phyloP scores from a whole-genome alignment of 2,113 vertebrate genomes.

The Stegastes partitus region DNA sequence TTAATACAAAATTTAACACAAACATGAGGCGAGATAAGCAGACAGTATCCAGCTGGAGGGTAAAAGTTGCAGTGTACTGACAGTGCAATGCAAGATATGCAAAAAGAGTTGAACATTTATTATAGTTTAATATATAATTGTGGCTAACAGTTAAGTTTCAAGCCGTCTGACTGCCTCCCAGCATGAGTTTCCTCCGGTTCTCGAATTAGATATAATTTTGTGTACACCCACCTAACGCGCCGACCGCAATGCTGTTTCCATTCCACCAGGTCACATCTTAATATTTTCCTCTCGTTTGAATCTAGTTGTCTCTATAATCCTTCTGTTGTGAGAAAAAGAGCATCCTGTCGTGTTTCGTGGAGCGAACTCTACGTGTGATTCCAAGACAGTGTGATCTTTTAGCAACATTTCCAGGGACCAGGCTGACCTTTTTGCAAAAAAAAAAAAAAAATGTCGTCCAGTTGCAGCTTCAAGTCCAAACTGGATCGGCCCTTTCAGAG shows the following conservation, averaged over 20 bases:
- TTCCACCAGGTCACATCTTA: constrained; percentile 13
- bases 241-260: not conserved
- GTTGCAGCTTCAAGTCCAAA: constrained; percentile 32
- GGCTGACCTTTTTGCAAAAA: constrained; percentile 16
- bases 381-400: constrained; percentile 37
- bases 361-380: constrained; percentile 26
- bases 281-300: constrained; percentile 5
- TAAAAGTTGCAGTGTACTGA: not conserved
- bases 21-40: not conserved
- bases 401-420: constrained; percentile 7
- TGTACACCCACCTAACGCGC: constrained; percentile 11
- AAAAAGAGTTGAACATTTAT: not conserved
- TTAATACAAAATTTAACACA: not conserved
- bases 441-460: constrained; percentile 17
- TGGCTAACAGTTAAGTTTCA: constrained; percentile 14
- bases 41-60: too few relatives aligned
- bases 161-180: constrained; percentile 19
- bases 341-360: constrained; percentile 23
- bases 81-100: not conserved
- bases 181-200: constrained; percentile 5
- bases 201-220: constrained; percentile 31
- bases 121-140: not conserved
- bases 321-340: constrained; percentile 18
- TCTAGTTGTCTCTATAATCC: constrained; percentile 30
- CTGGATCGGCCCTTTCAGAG: constrained; percentile 31